Conservation (phyloP, 2,113 vertebrate species). For the Amphilophus citrinellus region DNA sequence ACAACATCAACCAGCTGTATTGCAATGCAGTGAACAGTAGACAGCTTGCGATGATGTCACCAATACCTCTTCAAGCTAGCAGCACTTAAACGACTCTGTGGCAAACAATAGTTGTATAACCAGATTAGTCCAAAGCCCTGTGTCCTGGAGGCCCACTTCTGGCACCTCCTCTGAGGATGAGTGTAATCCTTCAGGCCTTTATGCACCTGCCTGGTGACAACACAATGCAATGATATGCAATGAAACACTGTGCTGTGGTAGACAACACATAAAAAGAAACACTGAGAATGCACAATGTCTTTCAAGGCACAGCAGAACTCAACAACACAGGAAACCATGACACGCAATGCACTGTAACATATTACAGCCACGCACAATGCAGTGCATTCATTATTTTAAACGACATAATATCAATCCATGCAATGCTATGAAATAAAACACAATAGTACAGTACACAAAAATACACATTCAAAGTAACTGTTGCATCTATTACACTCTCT, state of each 20-base stretch:
- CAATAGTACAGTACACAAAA: not conserved
- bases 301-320: not conserved
- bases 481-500: not conserved
- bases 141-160: constrained; percentile 63
- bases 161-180: constrained; percentile 60
- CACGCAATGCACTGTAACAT: constrained; percentile 42
- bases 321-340: not conserved
- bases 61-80: constrained; percentile 53
- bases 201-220: constrained; percentile 60
- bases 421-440: constrained; percentile 33
- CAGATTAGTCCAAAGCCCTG: constrained; percentile 69
- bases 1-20: constrained; percentile 15
- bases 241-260: not conserved
- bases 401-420: not conserved
- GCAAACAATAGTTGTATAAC: constrained; percentile 68
- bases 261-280: constrained; percentile 1
- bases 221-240: constrained; percentile 45
- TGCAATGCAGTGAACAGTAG: constrained; percentile 34
- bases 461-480: not conserved
- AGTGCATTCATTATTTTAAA: not conserved
- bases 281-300: not conserved
- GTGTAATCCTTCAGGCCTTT: constrained; percentile 67
- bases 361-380: constrained; percentile 15
- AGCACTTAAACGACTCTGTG: constrained; percentile 38
- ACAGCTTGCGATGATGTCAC: constrained; percentile 66